Percentiles rank a stretch among this genome's conserved stretches.
phyloP scores from a whole-genome alignment of 2,888 invertebrate species.

The Ormyrus nitidulus region DNA sequence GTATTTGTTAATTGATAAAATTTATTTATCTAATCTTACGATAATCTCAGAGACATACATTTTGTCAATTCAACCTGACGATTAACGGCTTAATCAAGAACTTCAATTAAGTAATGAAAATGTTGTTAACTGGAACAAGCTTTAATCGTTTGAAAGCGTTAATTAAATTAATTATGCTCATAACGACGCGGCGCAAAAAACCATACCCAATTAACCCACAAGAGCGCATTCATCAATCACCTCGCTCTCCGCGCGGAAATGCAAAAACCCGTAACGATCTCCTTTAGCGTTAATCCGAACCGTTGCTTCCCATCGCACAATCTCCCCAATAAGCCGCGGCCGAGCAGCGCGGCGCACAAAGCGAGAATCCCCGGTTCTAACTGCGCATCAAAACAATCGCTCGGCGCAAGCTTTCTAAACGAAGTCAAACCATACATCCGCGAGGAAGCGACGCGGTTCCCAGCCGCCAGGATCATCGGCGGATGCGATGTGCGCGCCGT shows the following conservation, averaged over 20 bases:
- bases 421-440: no score
- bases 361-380: no score
- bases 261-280: constrained; percentile 17
- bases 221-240: constrained; percentile 3
- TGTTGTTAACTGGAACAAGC: constrained; percentile 1
- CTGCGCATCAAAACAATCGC: no score
- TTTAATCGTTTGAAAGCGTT: neutral
- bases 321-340: no score
- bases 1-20: no score
- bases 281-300: constrained; percentile 18
- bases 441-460: neutral
- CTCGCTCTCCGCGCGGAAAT: neutral
- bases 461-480: no score
- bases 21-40: constrained; percentile 27
- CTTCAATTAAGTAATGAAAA: neutral
- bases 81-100: no score
- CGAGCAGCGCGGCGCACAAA: no score
- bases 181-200: neutral
- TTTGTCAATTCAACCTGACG: neutral
- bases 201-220: neutral
- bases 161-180: constrained; percentile 15
- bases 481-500: no score
- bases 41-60: neutral
- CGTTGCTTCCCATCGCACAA: no score
- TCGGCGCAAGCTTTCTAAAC: no score